Conservation (phyloP, 2,797 vertebrate genomes). For the Anolis apletophallus region DNA sequence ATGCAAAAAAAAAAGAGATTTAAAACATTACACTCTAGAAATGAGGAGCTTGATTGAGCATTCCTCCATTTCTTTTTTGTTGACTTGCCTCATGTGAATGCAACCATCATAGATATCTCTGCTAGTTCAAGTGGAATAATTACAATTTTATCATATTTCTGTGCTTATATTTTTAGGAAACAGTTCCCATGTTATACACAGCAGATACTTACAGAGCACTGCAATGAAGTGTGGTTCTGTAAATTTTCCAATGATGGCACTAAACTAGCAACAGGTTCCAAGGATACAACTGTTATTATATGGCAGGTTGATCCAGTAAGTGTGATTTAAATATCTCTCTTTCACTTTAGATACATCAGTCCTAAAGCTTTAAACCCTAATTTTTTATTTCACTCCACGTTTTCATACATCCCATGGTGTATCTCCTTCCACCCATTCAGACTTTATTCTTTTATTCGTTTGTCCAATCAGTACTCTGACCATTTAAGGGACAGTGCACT, state of each 20-base stretch:
- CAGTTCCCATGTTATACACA: constrained; percentile 99
- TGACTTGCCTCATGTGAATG: neutral
- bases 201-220: constrained; percentile 98
- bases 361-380: neutral
- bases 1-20: neutral
- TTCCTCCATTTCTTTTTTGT: neutral
- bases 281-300: constrained; percentile 98
- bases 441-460: neutral
- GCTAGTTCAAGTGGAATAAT: neutral
- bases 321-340: constrained; percentile 48
- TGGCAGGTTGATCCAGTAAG: constrained; percentile 99
- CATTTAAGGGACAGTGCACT: too few relatives aligned
- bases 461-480: neutral
- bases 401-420: neutral
- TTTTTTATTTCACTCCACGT: neutral
- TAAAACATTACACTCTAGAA: neutral
- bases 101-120: neutral
- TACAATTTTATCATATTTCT: neutral
- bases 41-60: neutral
- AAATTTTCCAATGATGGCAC: constrained; percentile 99
- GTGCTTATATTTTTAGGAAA: constrained; percentile 83
- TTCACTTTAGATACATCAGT: neutral
- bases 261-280: constrained; percentile 98
- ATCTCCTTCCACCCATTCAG: neutral
- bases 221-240: constrained; percentile 99